A percentile compares a stretch with the other conserved stretches of the same genome.
phyloP scores from a whole-genome alignment of 2,888 invertebrate species.

The Diadegma fenestrale region DNA sequence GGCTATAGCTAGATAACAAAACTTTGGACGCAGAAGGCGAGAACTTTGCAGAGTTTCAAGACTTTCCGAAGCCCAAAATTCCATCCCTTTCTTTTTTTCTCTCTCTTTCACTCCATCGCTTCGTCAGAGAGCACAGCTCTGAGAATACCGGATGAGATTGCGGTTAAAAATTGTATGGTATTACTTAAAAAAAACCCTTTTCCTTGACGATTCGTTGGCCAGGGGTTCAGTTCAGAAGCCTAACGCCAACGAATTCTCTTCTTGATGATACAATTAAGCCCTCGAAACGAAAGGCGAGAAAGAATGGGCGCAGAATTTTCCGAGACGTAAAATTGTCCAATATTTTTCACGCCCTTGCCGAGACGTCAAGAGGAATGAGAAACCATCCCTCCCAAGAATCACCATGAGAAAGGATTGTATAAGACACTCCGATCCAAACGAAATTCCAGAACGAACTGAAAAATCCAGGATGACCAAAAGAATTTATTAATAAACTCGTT shows the following conservation, averaged over 20 bases:
- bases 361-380: slow-evolving; percentile 69
- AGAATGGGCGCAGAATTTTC: slow-evolving; percentile 78
- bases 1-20: slow-evolving; percentile 29
- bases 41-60: slow-evolving; percentile 51
- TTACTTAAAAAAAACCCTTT: slow-evolving; percentile 79
- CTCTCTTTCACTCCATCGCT: slow-evolving; percentile 26
- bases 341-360: slow-evolving; percentile 82
- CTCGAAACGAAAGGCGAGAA: slow-evolving; percentile 62
- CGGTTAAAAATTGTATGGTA: slow-evolving; percentile 84
- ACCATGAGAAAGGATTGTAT: slow-evolving; percentile 23
- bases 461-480: too few relatives aligned
- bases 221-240: slow-evolving; percentile 1
- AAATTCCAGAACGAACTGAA: neutral
- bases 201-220: slow-evolving; percentile 72
- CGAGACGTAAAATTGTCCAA: slow-evolving; percentile 83
- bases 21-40: slow-evolving; percentile 41
- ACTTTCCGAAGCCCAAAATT: slow-evolving; percentile 43
- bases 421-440: slow-evolving; percentile 11
- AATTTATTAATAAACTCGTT: too few relatives aligned
- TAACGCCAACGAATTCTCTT: slow-evolving; percentile 66
- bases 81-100: neutral
- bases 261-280: slow-evolving; percentile 85
- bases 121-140: slow-evolving; percentile 68
- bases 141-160: slow-evolving; percentile 80
- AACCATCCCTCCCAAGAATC: slow-evolving; percentile 33